Evolutionary conservation across 2,113 vertebrate species (phyloP).

Genomic region (Hemiprocne comata): DNA sequence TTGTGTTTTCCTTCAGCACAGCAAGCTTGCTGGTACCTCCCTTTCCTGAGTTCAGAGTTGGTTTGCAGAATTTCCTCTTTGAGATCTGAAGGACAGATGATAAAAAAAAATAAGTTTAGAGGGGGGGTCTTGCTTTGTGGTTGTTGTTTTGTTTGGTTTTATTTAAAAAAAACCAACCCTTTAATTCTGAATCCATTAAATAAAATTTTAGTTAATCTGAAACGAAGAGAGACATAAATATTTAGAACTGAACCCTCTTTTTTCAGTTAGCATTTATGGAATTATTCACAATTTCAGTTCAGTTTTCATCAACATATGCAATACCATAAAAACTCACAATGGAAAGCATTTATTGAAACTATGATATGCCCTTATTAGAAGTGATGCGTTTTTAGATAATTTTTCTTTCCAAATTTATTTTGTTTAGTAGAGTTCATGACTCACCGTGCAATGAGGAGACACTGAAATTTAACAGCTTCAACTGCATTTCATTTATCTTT

Average conservation of each 20-base stretch:
- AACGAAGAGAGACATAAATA: conserved; percentile 47
- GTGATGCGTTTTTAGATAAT: not conserved
- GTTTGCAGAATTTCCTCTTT: conserved; percentile 64
- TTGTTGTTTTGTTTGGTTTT: not conserved
- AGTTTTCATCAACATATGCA: conserved; percentile 23
- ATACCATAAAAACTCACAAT: not conserved
- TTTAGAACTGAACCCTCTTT: conserved; percentile 15
- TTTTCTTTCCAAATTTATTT: not conserved
- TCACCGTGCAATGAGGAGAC: not conserved
- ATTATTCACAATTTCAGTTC: conserved; percentile 1
- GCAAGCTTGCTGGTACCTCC: conserved; percentile 56
- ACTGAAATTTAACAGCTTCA: not conserved
- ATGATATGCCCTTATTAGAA: not conserved
- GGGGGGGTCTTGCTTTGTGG: conserved; percentile 16
- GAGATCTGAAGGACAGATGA: conserved; percentile 27
- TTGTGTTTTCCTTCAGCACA: conserved; percentile 42
- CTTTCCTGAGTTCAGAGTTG: conserved; percentile 63
- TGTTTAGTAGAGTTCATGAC: conserved; percentile 25
- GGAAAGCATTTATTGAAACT: conserved; percentile 33
- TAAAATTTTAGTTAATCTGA: conserved; percentile 73
- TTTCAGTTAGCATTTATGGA: conserved; percentile 36
- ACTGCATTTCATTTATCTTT: conserved; percentile 19
- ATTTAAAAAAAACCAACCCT: not conserved
- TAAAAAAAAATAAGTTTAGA: conserved; percentile 44
- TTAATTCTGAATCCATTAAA: conserved; percentile 73